phyloP scores from a whole-genome alignment of 2,113 vertebrate species.

The Parotia lawesii region DNA sequence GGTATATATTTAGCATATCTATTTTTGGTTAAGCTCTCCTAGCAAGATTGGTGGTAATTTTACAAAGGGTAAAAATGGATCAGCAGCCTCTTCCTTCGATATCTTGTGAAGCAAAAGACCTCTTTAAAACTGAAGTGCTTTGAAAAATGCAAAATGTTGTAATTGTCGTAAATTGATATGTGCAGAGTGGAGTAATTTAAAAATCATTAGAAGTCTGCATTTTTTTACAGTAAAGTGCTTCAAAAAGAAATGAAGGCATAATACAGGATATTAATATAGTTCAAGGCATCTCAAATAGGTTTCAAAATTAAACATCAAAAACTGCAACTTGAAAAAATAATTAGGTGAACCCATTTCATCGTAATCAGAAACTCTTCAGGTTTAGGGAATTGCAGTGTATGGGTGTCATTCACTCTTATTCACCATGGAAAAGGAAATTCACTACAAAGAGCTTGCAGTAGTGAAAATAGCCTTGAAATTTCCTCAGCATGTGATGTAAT shows the following conservation, averaged over 20 bases:
- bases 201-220: constrained; percentile 75
- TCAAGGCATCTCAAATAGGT: constrained; percentile 72
- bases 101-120: constrained; percentile 47
- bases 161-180: constrained; percentile 75
- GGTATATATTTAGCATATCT: constrained; percentile 60
- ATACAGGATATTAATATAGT: constrained; percentile 69
- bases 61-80: constrained; percentile 59
- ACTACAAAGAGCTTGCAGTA: constrained; percentile 9
- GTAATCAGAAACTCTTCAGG: constrained; percentile 67
- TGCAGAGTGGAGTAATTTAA: constrained; percentile 72
- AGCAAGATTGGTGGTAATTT: constrained; percentile 52
- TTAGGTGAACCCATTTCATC: constrained; percentile 69
- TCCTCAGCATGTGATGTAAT: neutral
- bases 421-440: constrained; percentile 60
- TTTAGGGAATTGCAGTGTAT: constrained; percentile 63
- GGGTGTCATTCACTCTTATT: constrained; percentile 66
- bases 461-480: constrained; percentile 55
- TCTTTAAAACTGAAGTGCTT: constrained; percentile 68
- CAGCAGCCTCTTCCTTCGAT: constrained; percentile 34
- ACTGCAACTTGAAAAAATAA: constrained; percentile 71
- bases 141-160: constrained; percentile 69
- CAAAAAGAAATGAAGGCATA: constrained; percentile 67
- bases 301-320: constrained; percentile 76
- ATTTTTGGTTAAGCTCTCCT: constrained; percentile 59
- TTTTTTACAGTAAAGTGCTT: constrained; percentile 75